Evolutionary conservation across 2,888 invertebrate species (phyloP), one percentile per base, ranked within the genome.

Genomic region (Lasioglossum vierecki): DNA sequence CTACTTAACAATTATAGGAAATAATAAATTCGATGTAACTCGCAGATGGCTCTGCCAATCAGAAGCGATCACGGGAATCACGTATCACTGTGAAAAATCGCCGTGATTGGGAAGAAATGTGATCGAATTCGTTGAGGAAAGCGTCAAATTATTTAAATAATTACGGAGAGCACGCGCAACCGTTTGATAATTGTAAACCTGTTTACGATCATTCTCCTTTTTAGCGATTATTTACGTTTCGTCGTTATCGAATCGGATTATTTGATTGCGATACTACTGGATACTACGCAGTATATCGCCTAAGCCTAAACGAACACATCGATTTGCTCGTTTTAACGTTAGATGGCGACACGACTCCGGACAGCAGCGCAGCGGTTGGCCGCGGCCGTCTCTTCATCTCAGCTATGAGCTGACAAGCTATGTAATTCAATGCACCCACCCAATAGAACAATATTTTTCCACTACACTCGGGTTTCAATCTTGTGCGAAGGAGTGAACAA

Each of bases 281-380:
- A n/a, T n/a, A n/a, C n/a, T n/a, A n/a, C n/a, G n/a, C n/a, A n/a
- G n/a, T n/a, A n/a, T 68, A 18, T 26, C 35, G 66, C 26, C 49
- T 53, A 53, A 53, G 66, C 41, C 35, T 53, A 53, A 53, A 39
- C 39, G 30, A 46, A 57, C 39, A 73, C 63, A 77, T 71, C 4
- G 13, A 63, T n/a, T 79, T 76, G 5, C 22, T 35, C 22, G 35
- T 46, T 46, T 35, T n/a, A 44, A 84, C 82, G 86, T 86, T 80
- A 88, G 88, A 88, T 86, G 83, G 86, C 86, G 80, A 87, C 79
- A 72, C 83, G 26, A 15, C 44, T 66, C 35, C n/a, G 41, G 30
- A 80, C 13, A n/a, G n/a, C 9, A 77, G 35, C 8, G 63, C 63
- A 35, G 39, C 39, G n/a, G 11, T 41, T n/a, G 18, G 18, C 13